These are phyloP conservation scores for Collichthys lucidus DNA, from an alignment of 2,113 vertebrate genomes.

Conservation along the genomic window DNA sequence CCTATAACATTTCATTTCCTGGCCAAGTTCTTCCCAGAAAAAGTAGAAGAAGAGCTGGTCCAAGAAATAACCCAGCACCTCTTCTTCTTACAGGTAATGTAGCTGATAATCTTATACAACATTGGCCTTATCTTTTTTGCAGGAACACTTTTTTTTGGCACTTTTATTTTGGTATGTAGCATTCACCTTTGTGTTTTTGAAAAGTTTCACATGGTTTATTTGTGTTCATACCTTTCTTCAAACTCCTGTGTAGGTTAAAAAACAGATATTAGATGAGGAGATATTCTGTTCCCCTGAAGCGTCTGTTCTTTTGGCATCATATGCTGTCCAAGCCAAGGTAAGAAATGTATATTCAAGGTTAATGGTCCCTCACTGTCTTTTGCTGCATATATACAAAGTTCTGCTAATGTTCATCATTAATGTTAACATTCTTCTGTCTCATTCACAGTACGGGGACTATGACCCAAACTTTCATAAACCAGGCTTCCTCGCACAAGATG, in stretches of 20 bases:
- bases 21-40: slow-evolving; percentile 95
- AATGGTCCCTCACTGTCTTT: background rate
- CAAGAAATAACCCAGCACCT: slow-evolving; percentile 97
- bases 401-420: background rate
- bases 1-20: slow-evolving; percentile 92
- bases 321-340: slow-evolving; percentile 95
- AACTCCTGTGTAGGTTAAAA: slow-evolving; percentile 88
- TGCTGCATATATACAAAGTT: background rate
- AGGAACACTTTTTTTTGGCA: no score
- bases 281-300: slow-evolving; percentile 95
- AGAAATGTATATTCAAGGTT: background rate
- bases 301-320: slow-evolving; percentile 92
- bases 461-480: slow-evolving; percentile 92
- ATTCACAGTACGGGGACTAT: slow-evolving; percentile 89
- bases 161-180: background rate
- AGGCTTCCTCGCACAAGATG: slow-evolving; percentile 91
- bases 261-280: slow-evolving; percentile 95
- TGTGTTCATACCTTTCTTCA: slow-evolving; percentile 7
- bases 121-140: background rate
- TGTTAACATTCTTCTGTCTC: background rate
- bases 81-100: slow-evolving; percentile 93
- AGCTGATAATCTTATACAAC: background rate
- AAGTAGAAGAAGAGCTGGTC: slow-evolving; percentile 93
- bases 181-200: background rate
- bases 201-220: background rate